Conservation (phyloP, 2,113 vertebrate species). For the Stomatorhinus ivindoensis region DNA sequence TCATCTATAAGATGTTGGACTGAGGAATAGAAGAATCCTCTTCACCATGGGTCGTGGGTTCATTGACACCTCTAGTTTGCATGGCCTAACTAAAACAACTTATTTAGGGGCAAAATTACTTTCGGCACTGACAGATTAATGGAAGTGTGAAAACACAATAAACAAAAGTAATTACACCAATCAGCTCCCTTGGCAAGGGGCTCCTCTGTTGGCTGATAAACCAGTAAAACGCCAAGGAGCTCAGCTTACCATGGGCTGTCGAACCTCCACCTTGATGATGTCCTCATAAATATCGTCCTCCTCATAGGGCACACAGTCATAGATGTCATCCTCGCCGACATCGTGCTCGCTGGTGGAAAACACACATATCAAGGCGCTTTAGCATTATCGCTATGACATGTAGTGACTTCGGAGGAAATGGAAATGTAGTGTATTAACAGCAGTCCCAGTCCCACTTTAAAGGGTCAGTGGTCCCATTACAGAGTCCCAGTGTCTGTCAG, state of each 20-base stretch:
- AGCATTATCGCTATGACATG: slow-evolving; percentile 1
- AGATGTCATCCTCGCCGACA: slow-evolving; percentile 90
- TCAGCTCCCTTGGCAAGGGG: background rate
- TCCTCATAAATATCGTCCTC: slow-evolving; percentile 98
- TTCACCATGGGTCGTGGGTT: background rate
- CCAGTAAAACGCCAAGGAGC: background rate
- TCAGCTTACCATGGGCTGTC: slow-evolving; percentile 90
- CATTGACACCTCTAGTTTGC: background rate
- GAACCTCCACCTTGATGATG: slow-evolving; percentile 97
- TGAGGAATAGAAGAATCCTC: background rate
- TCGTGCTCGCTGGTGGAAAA: slow-evolving; percentile 76
- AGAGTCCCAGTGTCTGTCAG: background rate
- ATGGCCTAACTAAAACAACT: background rate
- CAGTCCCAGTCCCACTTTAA: background rate
- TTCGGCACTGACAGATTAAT: background rate
- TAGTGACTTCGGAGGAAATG: background rate
- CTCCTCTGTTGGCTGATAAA: background rate
- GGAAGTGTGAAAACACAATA: background rate
- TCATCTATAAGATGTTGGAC: background rate
- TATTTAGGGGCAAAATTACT: background rate
- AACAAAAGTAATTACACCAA: background rate
- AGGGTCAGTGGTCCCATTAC: background rate
- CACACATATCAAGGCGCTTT: background rate
- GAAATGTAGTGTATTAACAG: background rate
- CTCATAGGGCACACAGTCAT: slow-evolving; percentile 93